A percentile compares a stretch with the other conserved stretches of the same genome.
These are phyloP conservation scores for Lithophane ornitopus DNA, from an alignment of 2,888 invertebrate species.

Conservation along the genomic window DNA sequence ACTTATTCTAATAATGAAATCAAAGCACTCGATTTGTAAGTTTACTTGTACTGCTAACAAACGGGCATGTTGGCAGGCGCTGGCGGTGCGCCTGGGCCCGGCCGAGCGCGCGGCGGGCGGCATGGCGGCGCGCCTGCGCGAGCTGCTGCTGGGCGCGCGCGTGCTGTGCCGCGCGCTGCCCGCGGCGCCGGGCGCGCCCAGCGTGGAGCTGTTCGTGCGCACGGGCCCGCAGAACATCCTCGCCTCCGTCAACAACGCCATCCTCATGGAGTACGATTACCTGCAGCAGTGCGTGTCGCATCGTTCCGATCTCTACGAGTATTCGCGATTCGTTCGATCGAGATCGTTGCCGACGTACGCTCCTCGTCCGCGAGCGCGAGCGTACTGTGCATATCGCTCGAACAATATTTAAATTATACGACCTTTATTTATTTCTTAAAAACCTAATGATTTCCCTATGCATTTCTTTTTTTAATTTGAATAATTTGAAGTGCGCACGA, in stretches of 20 bases:
- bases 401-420: slow-evolving; percentile 12
- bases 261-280: slow-evolving; percentile 91
- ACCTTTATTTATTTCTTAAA: background rate
- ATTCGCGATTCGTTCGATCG: slow-evolving; percentile 6
- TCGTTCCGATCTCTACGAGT: slow-evolving; percentile 20
- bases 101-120: slow-evolving; percentile 88
- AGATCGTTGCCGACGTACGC: slow-evolving; percentile 4
- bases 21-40: no score
- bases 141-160: slow-evolving; percentile 89
- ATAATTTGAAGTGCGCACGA: background rate
- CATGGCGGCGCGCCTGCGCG: slow-evolving; percentile 90
- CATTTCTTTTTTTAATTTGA: background rate
- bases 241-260: slow-evolving; percentile 93
- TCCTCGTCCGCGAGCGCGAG: slow-evolving; percentile 13
- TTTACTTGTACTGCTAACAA: no score
- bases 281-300: slow-evolving; percentile 81
- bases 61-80: no score
- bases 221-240: slow-evolving; percentile 91
- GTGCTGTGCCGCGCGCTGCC: slow-evolving; percentile 85
- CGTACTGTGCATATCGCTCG: slow-evolving; percentile 19
- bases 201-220: slow-evolving; percentile 93
- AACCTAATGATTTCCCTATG: background rate
- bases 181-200: slow-evolving; percentile 77
- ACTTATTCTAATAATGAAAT: no score
- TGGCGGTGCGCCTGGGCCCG: slow-evolving; percentile 90